phyloP scores from a whole-genome alignment of 2,888 invertebrate genomes.

The Eumerus sabulonum region DNA sequence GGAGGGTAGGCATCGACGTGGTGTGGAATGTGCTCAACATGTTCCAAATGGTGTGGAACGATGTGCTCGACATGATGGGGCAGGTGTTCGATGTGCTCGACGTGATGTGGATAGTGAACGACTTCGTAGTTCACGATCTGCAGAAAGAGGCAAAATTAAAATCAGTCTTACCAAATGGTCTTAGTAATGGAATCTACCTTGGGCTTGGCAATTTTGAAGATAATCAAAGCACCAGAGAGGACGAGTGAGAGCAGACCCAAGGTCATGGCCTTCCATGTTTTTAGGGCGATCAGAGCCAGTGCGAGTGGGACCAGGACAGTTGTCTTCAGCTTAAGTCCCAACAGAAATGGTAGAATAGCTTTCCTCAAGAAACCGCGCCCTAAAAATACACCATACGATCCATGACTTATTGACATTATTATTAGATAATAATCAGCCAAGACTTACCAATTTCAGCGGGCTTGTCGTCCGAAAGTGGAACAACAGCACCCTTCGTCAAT shows the following conservation, averaged over 20 bases:
- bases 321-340: conserved; percentile 92
- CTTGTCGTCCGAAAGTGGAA: conserved; percentile 84
- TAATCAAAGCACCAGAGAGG: conserved; percentile 90
- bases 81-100: conserved; percentile 28
- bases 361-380: conserved; percentile 91
- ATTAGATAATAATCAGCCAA: neutral
- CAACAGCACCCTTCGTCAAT: conserved; percentile 84
- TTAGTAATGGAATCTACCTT: conserved; percentile 80
- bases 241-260: conserved; percentile 91
- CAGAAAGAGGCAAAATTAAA: neutral
- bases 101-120: conserved; percentile 87
- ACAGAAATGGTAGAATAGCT: conserved; percentile 90
- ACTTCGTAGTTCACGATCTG: conserved; percentile 90
- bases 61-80: conserved; percentile 78
- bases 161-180: neutral
- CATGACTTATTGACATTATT: neutral
- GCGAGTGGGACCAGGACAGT: conserved; percentile 90
- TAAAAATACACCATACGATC: conserved; percentile 76
- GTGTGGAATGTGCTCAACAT: conserved; percentile 76
- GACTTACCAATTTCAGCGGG: conserved; percentile 73
- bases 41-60: conserved; percentile 72
- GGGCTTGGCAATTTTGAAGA: conserved; percentile 92
- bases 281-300: conserved; percentile 89
- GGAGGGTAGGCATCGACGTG: conserved; percentile 72
- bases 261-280: conserved; percentile 94